These are phyloP conservation scores for Suillia variegata DNA, from an alignment of 2,888 invertebrate species.

Conservation along the genomic window DNA sequence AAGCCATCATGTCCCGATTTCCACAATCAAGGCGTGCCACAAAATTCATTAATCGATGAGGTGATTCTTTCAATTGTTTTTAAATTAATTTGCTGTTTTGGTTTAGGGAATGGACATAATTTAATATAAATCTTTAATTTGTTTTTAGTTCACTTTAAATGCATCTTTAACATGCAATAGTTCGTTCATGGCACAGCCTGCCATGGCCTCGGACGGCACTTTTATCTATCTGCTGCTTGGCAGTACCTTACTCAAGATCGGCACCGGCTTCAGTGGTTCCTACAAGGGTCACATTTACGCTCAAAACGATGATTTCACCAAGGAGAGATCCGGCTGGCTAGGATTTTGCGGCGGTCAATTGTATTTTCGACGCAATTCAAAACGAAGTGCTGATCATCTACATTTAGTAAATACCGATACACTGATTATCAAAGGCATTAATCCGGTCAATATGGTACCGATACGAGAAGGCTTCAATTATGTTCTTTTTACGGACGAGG, in stretches of 20 bases:
- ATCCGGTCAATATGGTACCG: constrained; percentile 52
- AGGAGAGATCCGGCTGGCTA: constrained; percentile 81
- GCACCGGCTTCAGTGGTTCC: constrained; percentile 93
- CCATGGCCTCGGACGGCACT: constrained; percentile 88
- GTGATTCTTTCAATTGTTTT: constrained; percentile 45
- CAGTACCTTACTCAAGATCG: constrained; percentile 88
- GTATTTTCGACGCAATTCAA: constrained; percentile 73
- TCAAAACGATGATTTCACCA: constrained; percentile 82
- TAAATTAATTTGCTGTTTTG: not conserved
- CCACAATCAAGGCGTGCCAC: constrained; percentile 86
- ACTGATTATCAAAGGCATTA: constrained; percentile 62
- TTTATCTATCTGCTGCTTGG: constrained; percentile 86
- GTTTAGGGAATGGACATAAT: too few relatives aligned
- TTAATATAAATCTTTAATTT: constrained; percentile 9
- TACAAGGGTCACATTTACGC: constrained; percentile 88
- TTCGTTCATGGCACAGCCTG: constrained; percentile 61
- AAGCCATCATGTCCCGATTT: constrained; percentile 85
- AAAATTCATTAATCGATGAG: constrained; percentile 73
- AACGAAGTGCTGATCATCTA: constrained; percentile 61
- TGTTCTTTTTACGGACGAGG: constrained; percentile 75
- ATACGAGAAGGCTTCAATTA: constrained; percentile 58
- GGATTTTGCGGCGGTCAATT: constrained; percentile 84
- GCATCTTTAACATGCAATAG: constrained; percentile 62
- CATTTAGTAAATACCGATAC: constrained; percentile 62
- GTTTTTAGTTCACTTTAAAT: constrained; percentile 50